Conservation (phyloP, 2,797 vertebrate species). For the Scolopax rusticola region DNA sequence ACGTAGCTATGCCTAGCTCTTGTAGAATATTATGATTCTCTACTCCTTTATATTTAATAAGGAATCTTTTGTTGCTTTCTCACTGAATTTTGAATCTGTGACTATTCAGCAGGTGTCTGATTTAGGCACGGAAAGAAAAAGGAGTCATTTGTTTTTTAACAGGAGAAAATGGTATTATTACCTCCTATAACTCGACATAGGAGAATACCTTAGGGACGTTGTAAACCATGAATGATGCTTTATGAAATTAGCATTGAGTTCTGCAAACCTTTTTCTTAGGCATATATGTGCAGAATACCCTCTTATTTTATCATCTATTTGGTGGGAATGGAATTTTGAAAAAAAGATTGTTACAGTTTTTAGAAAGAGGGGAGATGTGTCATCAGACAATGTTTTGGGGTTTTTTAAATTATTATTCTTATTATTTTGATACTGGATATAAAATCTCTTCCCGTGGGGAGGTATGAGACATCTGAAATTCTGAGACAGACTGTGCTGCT, state of each 20-base stretch:
- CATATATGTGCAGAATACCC: background rate
- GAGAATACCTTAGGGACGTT: background rate
- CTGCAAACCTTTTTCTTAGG: background rate
- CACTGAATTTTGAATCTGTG: accelerated
- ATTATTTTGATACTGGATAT: background rate
- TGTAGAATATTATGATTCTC: background rate
- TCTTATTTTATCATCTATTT: background rate
- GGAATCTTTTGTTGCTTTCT: background rate
- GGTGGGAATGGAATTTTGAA: background rate
- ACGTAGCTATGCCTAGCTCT: background rate
- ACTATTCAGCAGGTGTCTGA: background rate
- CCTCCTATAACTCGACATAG: background rate
- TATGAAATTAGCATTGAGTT: background rate
- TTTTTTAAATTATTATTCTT: background rate
- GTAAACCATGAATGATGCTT: background rate
- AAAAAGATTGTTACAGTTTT: background rate
- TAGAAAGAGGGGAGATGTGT: background rate
- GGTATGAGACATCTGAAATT: background rate
- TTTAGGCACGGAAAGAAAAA: background rate
- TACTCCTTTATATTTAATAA: background rate
- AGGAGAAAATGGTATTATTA: background rate
- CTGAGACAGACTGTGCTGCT: background rate
- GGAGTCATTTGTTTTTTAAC: background rate
- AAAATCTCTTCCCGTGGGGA: slow-evolving; percentile 23
- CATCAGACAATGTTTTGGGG: background rate